Base-by-base conservation (phyloP, 2,888 invertebrate genomes). In the Tiliacea aurago region DNA sequence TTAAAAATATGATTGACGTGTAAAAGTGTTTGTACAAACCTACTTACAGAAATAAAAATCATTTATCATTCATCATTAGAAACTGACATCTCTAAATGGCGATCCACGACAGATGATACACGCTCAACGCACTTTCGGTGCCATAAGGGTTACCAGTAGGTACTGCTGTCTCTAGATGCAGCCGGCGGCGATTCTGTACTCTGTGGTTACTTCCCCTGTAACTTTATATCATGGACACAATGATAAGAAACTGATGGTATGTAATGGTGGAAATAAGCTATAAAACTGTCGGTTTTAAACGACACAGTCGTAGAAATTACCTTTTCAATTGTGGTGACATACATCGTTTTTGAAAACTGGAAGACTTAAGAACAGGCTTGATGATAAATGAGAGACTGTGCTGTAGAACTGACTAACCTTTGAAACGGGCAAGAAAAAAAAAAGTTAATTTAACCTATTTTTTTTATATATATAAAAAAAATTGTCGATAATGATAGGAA, bases 181-280 rank as follows among this genome's bases (percentile, higher is more conserved):
- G 37, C 18, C 7, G 1, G 13, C 0, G 13, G 13, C 2, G 2
- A 28, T 63, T 47, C 45, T 45, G 2, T n/a, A 15, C 47, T 33
- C 33, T 63, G 47, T 63, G 47, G 9, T 33, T 5, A 49, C 20
- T 47, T 33, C 73, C 82, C 84, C 69, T 78, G 85, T 64, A 74
- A 82, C 83, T 73, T 76, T 80, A 78, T 83, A 63, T 58, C 55
- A 56, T 47, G 47, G 23, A 23, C 10, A 63, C 28, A 56, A 58
- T 58, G 53, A 73, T 78, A 56, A 70, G 55, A 28, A 62, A 69
- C 37, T 10, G 15, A 70, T 28, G 49, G 28, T 64, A 6, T 37
- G 28, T 76, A 68, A 76, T 62, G 45, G n/a, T 64, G 41, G 37
- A 20, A 53, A 37, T 61, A 23, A 28, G 15, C 5, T 51, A 55